Evolutionary conservation across 2,113 vertebrate species (phyloP), one percentile per base, ranked within the genome.

Genomic region (Opisthocomus hoazin): DNA sequence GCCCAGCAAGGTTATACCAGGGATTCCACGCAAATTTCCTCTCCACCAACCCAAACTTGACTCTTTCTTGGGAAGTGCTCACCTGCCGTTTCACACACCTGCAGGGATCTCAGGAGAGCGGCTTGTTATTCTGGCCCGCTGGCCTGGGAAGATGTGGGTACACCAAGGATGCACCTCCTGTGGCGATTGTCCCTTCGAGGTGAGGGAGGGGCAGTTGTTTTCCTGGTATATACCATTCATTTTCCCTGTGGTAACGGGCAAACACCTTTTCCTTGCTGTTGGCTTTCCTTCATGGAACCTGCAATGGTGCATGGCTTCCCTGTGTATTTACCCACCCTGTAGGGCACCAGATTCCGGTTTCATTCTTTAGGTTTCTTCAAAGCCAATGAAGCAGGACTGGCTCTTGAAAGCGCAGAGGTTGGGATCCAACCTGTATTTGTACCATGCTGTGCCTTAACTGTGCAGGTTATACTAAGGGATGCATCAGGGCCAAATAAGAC

Each of bases 141-240:
- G 23, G 10, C 65, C 69, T 82, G 24, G 27, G 48, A 91, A 89
- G 43, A 21, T 64, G 61, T 63, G 18, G 36, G 43, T 71, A 60
- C 36, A 78, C 39, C 26, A 80, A 51, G 56, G 58, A 36, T 86
- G 60, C 39, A 87, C 76, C 68, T 96, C 36, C 39, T 84, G 90
- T 89, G 92, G 73, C 89, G 94, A 87, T 87, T 89, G 75, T 81
- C 69, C n/a, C 73, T 94, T 73, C 71, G 76, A 90, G 86, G 86
- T 0, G 0, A 93, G 50, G 69, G 51, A 91, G 48, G n/a, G 87
- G 80, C 75, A 95, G 81, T 89, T 84, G 48, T 90, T 96, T 93
- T 43, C 73, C 64, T 78, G n/a, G 43, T 84, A 63, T 88, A 84
- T 60, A 71, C 58, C 58, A 51, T 68, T 92, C 43, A 80, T 95